Conservation (phyloP, 2,113 vertebrate species). For the Pavo muticus region DNA sequence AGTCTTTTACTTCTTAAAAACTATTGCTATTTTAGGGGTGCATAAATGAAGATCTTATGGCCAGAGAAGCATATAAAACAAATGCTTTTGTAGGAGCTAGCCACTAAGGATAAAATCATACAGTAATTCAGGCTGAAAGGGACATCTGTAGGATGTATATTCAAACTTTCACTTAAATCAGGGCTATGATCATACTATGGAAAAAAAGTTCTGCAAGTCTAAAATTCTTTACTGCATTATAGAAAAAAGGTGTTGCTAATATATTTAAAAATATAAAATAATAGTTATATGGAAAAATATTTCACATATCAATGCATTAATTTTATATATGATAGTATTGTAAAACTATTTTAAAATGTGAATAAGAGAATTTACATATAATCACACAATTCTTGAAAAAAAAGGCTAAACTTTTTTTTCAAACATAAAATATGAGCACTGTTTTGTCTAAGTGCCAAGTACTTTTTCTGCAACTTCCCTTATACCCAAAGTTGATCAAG, state of each 20-base stretch:
- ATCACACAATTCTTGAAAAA: neutral
- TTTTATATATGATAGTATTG: neutral
- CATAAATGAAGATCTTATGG: neutral
- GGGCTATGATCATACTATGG: neutral
- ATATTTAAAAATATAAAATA: neutral
- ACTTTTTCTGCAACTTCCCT: neutral
- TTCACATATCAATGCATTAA: neutral
- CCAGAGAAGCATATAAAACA: neutral
- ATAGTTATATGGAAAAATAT: neutral
- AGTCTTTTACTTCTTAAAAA: neutral
- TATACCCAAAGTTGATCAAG: neutral
- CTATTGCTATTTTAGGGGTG: neutral
- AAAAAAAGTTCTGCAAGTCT: neutral
- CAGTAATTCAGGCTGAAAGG: neutral
- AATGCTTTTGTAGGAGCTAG: neutral
- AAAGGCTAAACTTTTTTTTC: neutral
- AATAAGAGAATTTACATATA: neutral
- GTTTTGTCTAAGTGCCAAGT: neutral
- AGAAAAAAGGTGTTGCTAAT: neutral
- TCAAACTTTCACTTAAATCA: neutral
- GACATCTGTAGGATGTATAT: neutral
- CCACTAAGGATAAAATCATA: neutral
- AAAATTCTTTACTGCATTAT: neutral
- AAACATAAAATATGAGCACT: neutral
- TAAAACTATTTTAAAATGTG: neutral